A percentile compares a stretch with the other conserved stretches of the same genome.
Evolutionary conservation across 2,888 invertebrate species (phyloP).

Genomic region (Lycaena phlaeas): DNA sequence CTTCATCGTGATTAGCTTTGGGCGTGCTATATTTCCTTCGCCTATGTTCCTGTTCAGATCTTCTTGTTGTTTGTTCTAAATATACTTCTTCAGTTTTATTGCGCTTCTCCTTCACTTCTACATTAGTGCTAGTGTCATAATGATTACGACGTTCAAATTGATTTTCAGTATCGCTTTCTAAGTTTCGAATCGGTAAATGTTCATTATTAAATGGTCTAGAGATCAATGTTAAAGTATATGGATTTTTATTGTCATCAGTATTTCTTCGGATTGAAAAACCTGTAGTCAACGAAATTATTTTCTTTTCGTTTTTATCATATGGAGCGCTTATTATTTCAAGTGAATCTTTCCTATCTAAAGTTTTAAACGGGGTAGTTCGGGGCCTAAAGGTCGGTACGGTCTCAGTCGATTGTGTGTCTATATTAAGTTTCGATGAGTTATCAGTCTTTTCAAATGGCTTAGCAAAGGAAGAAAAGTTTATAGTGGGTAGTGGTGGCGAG

Average conservation of each 20-base stretch:
- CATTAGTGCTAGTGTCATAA: slow-evolving; percentile 32
- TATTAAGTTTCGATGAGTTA: slow-evolving; percentile 46
- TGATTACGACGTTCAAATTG: slow-evolving; percentile 31
- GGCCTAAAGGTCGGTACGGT: slow-evolving; percentile 35
- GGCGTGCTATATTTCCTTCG: slow-evolving; percentile 33
- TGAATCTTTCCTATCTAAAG: slow-evolving; percentile 31
- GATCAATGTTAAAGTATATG: slow-evolving; percentile 58
- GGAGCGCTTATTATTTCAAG: slow-evolving; percentile 37
- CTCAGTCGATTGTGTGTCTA: slow-evolving; percentile 48
- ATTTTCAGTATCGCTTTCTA: slow-evolving; percentile 21
- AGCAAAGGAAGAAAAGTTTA: slow-evolving; percentile 60
- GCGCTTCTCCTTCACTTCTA: slow-evolving; percentile 24
- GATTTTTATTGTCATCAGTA: slow-evolving; percentile 49
- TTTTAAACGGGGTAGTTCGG: slow-evolving; percentile 44
- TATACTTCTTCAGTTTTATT: slow-evolving; percentile 18
- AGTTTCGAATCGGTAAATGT: slow-evolving; percentile 23
- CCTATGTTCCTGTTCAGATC: slow-evolving; percentile 21
- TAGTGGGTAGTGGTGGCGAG: slow-evolving; percentile 36
- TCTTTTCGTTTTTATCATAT: slow-evolving; percentile 39
- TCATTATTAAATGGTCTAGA: slow-evolving; percentile 48
- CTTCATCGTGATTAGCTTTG: slow-evolving; percentile 33
- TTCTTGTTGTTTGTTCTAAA: no score
- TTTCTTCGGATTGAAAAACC: slow-evolving; percentile 65
- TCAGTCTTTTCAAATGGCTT: slow-evolving; percentile 67
- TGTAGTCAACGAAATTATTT: slow-evolving; percentile 54